These are phyloP conservation scores for Saturnia japonica DNA, from an alignment of 2,888 invertebrate genomes.

Conservation along the genomic window DNA sequence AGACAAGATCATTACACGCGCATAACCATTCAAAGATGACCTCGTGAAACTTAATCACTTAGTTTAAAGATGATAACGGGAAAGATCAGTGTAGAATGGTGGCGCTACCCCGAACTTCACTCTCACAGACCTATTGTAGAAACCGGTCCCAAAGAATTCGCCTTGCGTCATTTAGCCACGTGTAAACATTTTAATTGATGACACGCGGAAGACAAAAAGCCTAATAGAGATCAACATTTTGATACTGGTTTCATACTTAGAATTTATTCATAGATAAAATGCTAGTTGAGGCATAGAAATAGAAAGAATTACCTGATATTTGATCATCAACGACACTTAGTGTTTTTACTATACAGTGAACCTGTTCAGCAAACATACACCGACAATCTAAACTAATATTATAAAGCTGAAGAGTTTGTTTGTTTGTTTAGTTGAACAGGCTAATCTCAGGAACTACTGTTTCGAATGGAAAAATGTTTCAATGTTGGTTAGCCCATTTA, in stretches of 20 bases:
- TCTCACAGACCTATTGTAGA: constrained; percentile 67
- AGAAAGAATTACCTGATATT: constrained; percentile 22
- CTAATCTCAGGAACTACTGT: too few relatives aligned
- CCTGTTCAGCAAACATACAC: background rate
- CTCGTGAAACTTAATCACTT: constrained; percentile 32
- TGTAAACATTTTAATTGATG: constrained; percentile 80
- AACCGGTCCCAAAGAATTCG: constrained; percentile 73
- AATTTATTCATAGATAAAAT: constrained; percentile 44
- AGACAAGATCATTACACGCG: constrained; percentile 61
- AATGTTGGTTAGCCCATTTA: too few relatives aligned
- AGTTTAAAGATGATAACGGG: constrained; percentile 33
- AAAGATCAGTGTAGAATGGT: constrained; percentile 62
- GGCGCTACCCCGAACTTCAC: constrained; percentile 66
- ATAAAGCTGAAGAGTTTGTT: too few relatives aligned
- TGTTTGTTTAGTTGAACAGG: too few relatives aligned
- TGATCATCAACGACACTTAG: constrained; percentile 5
- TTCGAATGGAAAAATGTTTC: too few relatives aligned
- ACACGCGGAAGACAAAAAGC: constrained; percentile 74
- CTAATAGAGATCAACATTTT: constrained; percentile 58
- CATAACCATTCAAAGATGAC: constrained; percentile 51
- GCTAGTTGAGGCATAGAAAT: constrained; percentile 34
- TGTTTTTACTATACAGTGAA: constrained; percentile 10
- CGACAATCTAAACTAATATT: background rate
- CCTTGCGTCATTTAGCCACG: constrained; percentile 73
- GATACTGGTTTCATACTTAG: constrained; percentile 47